Evolutionary conservation across 2,888 invertebrate genomes (phyloP), one percentile per base, ranked within the genome.

Genomic region (Opisthograptis luteolata): DNA sequence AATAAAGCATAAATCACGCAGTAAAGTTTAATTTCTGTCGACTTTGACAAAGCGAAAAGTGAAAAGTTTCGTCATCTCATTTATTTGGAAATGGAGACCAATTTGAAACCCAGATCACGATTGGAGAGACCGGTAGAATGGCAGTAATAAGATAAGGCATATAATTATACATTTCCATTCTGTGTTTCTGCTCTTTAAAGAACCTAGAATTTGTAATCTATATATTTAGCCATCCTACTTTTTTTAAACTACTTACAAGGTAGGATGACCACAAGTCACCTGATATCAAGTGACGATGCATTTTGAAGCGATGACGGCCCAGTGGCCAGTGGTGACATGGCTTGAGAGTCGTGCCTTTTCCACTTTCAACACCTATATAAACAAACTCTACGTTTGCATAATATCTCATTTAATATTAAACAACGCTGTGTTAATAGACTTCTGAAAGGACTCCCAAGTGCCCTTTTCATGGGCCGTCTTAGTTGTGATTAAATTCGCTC

Each of bases 401-500:
- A 31, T 36, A 37, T 24, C 31, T 5, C 17, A 27, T 39, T 25
- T 41, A 55, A 50, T 48, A 36, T 45, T 30, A 28, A 39, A 56
- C 54, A 36, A 20, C 30, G 43, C 17, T 9, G 25, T 48, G 41
- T 40, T 22, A 35, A 47, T 37, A 20, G 19, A 8, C 20, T 24
- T 37, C 25, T 10, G 28, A 44, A 48, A 30, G 32, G 51, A 13
- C 20, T 44, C 39, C 27, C 37, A n/a, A 32, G 41, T 28, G 50
- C 25, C 46, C 48, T 50, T 51, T 44, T 35, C 31, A 46, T 42
- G 36, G 35, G 20, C 25, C 30, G 28, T 20, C 34, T 50, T 27
- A 35, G 25, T 42, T 32, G 25, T 55, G 50, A 57, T 60, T 57
- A 55, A 60, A 54, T 46, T 30, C 20, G 27, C 39, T 37, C 49